phyloP scores from a whole-genome alignment of 2,113 vertebrate species.

The Falcunculus frontatus region DNA sequence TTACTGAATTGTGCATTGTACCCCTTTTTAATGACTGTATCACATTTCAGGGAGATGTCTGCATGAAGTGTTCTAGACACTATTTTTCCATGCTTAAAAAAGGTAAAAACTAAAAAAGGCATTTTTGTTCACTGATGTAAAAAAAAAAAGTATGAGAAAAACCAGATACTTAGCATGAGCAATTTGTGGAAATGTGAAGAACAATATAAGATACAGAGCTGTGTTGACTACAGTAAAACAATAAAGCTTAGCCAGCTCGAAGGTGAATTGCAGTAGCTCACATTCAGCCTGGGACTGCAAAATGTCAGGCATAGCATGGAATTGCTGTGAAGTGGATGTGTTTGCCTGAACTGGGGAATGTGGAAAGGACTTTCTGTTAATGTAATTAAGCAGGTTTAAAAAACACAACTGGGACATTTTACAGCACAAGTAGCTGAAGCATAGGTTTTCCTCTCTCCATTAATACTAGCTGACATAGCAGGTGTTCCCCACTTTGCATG shows the following conservation, averaged over 20 bases:
- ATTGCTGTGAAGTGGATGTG: neutral
- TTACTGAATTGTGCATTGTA: constrained; percentile 12
- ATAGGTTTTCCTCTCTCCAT: neutral
- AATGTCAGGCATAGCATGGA: neutral
- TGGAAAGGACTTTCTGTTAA: neutral
- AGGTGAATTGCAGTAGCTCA: neutral
- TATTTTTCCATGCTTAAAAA: constrained; percentile 50
- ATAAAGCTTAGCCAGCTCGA: neutral
- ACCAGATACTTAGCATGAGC: neutral
- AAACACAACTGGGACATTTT: neutral
- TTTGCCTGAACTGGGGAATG: neutral
- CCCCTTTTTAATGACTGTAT: neutral
- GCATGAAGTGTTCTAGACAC: constrained; percentile 34
- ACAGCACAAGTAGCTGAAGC: neutral
- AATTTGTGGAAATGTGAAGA: constrained; percentile 33
- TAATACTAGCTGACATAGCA: neutral
- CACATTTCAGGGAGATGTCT: constrained; percentile 57
- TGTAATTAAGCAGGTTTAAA: neutral
- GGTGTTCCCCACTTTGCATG: neutral
- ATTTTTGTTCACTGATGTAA: constrained; percentile 21
- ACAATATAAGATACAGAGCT: neutral
- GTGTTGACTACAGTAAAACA: neutral
- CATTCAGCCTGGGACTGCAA: neutral
- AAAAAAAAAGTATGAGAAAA: neutral
- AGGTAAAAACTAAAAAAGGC: neutral